A percentile compares a stretch with the other conserved stretches of the same genome.
phyloP scores from a whole-genome alignment of 2,888 invertebrate genomes.

The Linnaemya tessellans region DNA sequence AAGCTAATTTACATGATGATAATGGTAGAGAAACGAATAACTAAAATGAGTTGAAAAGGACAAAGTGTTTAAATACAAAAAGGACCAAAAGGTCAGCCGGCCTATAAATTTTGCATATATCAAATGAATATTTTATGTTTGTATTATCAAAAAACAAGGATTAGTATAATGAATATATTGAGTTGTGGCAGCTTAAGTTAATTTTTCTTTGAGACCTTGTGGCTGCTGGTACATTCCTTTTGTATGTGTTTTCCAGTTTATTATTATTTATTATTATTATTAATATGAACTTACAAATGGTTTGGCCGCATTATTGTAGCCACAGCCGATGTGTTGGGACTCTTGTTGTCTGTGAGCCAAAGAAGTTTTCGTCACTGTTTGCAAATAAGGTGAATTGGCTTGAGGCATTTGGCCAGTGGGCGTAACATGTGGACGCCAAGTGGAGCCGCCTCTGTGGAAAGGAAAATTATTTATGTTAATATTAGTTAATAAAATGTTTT shows the following conservation, averaged over 20 bases:
- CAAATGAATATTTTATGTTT: not conserved
- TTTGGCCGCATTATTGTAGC: slow-evolving; percentile 94
- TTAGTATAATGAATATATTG: slow-evolving; percentile 65
- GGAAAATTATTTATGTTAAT: not conserved
- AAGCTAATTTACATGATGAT: slow-evolving; percentile 67
- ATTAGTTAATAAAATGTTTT: not conserved
- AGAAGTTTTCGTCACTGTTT: slow-evolving; percentile 93
- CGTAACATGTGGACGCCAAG: slow-evolving; percentile 95
- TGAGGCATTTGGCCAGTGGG: slow-evolving; percentile 90
- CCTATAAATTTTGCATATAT: slow-evolving; percentile 13
- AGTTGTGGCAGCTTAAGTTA: slow-evolving; percentile 10
- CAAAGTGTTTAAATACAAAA: slow-evolving; percentile 29
- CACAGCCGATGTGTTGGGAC: slow-evolving; percentile 91
- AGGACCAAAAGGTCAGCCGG: slow-evolving; percentile 43
- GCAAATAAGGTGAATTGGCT: slow-evolving; percentile 81
- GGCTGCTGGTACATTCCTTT: not conserved
- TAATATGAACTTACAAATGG: slow-evolving; percentile 86
- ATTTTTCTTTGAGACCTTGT: not conserved
- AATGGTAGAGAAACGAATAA: slow-evolving; percentile 27
- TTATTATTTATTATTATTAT: too few species aligned
- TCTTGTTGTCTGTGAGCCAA: slow-evolving; percentile 89
- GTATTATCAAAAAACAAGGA: slow-evolving; percentile 4
- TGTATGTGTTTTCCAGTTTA: not conserved
- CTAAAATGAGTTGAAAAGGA: not conserved
- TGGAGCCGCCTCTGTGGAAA: slow-evolving; percentile 90